Evolutionary conservation across 2,888 invertebrate genomes (phyloP), one percentile per base, ranked within the genome.

Genomic region (Cecidostiba fungosa): DNA sequence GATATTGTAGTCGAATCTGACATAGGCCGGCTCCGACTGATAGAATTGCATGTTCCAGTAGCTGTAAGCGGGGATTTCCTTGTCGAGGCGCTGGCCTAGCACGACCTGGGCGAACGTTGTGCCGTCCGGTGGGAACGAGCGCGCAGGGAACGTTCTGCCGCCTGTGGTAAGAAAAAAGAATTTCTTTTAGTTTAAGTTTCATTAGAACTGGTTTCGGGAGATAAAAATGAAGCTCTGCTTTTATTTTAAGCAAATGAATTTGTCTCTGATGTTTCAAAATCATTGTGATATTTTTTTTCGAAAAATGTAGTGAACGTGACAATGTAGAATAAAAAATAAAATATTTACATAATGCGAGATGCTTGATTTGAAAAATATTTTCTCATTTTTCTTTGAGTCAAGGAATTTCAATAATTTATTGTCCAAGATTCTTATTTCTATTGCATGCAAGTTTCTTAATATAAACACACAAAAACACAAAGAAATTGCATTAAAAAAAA

Each of bases 11-110:
- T 99, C 98, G 93, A 99, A 98, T 93, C 97, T 97, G 80, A 99
- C 97, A 94, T 98, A 98, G 74, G 98, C 97, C 82, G 98, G 97
- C 94, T 98, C 97, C 87, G 97, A 97, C 94, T 98, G 98, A 94
- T 97, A 98, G 94, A 99, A 98, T 94, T 98, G 98, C 96, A 98
- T 97, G 94, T 98, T 98, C 98, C 98, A 98, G 94, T 98, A 98
- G 93, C 98, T 97, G 94, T 98, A 98, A 88, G 98, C 97, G 91
- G 97, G 97, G 92, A 99, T 97, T 94, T 97, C 97, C 94, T 97
- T 97, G 91, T 97, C 97, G 91, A 98, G 95, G 92, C 97, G 96
- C 94, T 98, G 97, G 89, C 98, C 98, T 92, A 98, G 94, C 89
- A 96, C 95, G 91, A 98, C 97, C 95, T 98, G 98, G 90, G 97